Conservation (phyloP, 2,888 invertebrate species). For the Catocala fraxini region DNA sequence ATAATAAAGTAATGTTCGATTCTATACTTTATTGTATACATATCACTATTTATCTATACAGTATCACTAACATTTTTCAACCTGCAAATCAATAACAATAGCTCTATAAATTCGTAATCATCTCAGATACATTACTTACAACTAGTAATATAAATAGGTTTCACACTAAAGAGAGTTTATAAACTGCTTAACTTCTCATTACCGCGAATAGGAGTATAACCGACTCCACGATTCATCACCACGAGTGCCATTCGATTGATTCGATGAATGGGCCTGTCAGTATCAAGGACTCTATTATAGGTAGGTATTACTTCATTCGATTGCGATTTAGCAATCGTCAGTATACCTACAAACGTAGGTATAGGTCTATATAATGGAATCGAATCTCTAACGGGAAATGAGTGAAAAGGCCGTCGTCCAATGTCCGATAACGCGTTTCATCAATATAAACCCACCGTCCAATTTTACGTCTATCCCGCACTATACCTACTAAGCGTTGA, state of each 20-base stretch:
- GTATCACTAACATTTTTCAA: too few relatives aligned
- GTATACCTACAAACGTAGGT: neutral
- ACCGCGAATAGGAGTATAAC: too few relatives aligned
- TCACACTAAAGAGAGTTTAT: too few relatives aligned
- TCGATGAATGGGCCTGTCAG: constrained; percentile 12
- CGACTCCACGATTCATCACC: neutral
- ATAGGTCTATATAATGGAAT: constrained; percentile 51
- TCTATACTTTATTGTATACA: too few relatives aligned
- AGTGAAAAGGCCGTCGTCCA: constrained; percentile 51
- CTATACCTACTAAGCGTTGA: constrained; percentile 8
- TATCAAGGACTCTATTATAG: constrained; percentile 5
- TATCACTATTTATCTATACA: too few relatives aligned
- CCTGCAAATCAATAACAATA: too few relatives aligned
- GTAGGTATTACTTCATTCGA: neutral
- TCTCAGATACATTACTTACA: too few relatives aligned
- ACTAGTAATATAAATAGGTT: too few relatives aligned
- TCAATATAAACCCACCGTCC: constrained; percentile 52
- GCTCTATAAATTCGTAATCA: too few relatives aligned
- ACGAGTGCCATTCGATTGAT: neutral
- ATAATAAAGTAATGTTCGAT: too few relatives aligned
- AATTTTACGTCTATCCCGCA: constrained; percentile 25
- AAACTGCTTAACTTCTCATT: too few relatives aligned
- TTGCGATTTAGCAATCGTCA: neutral
- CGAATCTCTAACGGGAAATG: constrained; percentile 64
- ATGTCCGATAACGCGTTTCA: constrained; percentile 59